phyloP scores from a whole-genome alignment of 2,113 vertebrate genomes.

The Phyllostomus discolor region DNA sequence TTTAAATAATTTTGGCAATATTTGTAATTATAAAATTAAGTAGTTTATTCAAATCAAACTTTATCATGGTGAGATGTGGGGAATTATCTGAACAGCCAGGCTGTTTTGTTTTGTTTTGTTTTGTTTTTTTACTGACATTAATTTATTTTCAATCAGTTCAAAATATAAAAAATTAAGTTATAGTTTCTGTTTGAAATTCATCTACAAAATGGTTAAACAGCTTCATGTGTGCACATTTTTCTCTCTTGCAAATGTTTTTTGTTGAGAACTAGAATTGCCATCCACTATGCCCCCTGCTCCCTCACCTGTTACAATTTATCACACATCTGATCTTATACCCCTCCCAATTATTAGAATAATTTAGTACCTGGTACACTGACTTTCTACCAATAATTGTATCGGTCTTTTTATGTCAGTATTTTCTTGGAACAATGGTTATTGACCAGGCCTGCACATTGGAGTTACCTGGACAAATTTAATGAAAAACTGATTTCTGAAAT shows the following conservation, averaged over 20 bases:
- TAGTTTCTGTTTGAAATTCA: not conserved
- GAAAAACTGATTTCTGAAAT: not conserved
- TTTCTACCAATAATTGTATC: not conserved
- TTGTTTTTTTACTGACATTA: not conserved
- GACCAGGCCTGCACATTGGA: not conserved
- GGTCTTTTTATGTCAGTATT: not conserved
- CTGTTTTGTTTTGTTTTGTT: not conserved
- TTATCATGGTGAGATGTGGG: not conserved
- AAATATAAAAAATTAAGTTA: conserved; percentile 32
- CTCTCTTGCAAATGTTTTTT: not conserved
- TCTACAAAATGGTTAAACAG: not conserved
- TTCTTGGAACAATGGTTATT: not conserved
- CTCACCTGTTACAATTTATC: not conserved
- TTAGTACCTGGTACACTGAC: not conserved
- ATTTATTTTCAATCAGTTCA: conserved; percentile 23
- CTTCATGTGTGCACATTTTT: not conserved
- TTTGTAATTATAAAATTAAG: conserved; percentile 42
- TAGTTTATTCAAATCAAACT: conserved; percentile 26
- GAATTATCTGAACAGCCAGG: not conserved
- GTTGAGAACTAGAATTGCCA: not conserved
- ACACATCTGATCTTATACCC: not conserved
- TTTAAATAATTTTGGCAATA: not conserved
- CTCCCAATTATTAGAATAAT: not conserved
- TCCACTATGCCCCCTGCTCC: not conserved
- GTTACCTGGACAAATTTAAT: not conserved